Base-by-base conservation (phyloP, 2,113 vertebrate species). In the Platysternon megacephalum region DNA sequence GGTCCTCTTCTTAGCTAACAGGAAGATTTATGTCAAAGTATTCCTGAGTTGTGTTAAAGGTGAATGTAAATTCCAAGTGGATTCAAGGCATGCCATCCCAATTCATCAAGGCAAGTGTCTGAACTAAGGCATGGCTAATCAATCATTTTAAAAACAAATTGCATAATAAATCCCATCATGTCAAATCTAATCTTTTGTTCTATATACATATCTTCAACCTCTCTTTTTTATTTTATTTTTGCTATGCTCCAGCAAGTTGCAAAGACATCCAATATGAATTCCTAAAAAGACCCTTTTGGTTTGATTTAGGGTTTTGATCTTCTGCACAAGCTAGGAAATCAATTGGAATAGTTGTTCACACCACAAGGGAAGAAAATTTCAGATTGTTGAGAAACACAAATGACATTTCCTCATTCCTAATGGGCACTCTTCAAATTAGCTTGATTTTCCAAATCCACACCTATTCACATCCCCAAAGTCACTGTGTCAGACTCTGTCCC, bases 291-390 rank as follows among this genome's bases (percentile, higher is more conserved):
- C 76, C 81, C 0, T 85, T 85, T 96, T 93, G 84, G 87, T 65
- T 90, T 95, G 89, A 95, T 97, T 95, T 89, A 95, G 58, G 49
- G 32, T 52, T 89, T 96, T 92, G 72, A 87, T 86, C 91, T 83
- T 79, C 80, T 88, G 56, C 44, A 52, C 35, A 85, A 76, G 35
- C 85, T 74, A 82, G 29, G 56, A 82, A 91, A 89, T 93, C 91
- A 91, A 90, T 90, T 94, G 82, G 49, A 84, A 96, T 85, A 68
- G 5, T 49, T 61, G 68, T 84, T 95, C 86, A 86, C 44, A 52
- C 49, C 91, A 72, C 65, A 94, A 48, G 16, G 26, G 32, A 65
- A 87, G 83, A 3, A 84, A 48, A 88, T 81, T 68, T 86, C 68
- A 92, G 76, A 44, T 35, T 88, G 55, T n/a, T 91, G 91, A 89